Conservation (phyloP, 2,797 vertebrate species). For the Onychomys torridus region DNA sequence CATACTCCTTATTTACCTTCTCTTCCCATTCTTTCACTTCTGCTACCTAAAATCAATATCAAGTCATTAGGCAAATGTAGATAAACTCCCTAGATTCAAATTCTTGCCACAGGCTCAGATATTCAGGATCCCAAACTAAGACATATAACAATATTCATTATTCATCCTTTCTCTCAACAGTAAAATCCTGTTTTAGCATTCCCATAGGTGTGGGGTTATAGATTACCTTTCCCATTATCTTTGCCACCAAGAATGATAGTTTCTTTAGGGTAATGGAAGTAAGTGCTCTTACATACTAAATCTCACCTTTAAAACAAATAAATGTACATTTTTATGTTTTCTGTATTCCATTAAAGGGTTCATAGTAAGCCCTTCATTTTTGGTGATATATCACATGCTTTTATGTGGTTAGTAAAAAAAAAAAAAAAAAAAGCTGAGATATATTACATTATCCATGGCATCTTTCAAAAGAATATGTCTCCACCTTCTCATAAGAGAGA, state of each 20-base stretch:
- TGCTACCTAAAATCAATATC: not conserved
- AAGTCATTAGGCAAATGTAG: not conserved
- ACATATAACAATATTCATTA: not conserved
- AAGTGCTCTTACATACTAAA: not conserved
- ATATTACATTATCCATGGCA: not conserved
- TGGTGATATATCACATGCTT: not conserved
- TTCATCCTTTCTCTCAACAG: not conserved
- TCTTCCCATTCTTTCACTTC: not conserved
- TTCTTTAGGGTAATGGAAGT: not conserved
- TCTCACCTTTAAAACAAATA: not conserved
- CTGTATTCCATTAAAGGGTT: not conserved
- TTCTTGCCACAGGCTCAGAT: not conserved
- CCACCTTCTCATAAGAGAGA: not conserved
- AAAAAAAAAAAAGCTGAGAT: not conserved
- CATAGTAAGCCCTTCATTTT: not conserved
- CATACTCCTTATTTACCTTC: not conserved
- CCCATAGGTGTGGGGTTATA: not conserved
- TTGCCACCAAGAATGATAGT: not conserved
- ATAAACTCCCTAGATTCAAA: not conserved
- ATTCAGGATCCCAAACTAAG: constrained; percentile 1
- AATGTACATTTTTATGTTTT: not conserved
- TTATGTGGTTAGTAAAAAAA: not conserved
- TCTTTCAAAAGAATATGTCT: not conserved
- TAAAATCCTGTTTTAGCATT: not conserved
- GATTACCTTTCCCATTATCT: not conserved